phyloP scores from a whole-genome alignment of 2,113 vertebrate genomes.

The Tamias sibiricus region DNA sequence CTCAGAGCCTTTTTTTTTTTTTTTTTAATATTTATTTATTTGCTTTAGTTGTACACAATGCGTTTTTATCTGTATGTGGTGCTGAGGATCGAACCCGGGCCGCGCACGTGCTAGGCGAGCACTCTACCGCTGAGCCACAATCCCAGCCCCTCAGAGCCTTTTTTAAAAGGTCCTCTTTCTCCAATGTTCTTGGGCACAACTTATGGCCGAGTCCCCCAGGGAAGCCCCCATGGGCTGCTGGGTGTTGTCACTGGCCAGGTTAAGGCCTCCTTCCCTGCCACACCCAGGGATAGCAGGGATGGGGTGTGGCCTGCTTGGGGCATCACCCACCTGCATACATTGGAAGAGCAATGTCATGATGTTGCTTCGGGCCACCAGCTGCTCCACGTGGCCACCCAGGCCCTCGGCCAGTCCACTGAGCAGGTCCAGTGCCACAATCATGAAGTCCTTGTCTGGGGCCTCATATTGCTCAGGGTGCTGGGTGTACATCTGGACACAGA shows the following conservation, averaged over 20 bases:
- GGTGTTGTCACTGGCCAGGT: not conserved
- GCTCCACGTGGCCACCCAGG: constrained; percentile 94
- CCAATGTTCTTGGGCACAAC: not conserved
- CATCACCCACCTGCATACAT: constrained; percentile 94
- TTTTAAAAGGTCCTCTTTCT: not conserved
- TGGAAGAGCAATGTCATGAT: constrained; percentile 98
- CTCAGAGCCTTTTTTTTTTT: too few relatives aligned
- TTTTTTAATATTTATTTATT: too few relatives aligned
- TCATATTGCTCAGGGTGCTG: constrained; percentile 98
- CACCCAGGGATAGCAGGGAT: not conserved
- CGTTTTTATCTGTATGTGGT: too few relatives aligned
- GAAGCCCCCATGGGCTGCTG: not conserved
- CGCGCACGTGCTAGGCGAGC: too few relatives aligned
- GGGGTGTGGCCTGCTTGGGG: not conserved
- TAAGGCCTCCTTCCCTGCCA: not conserved
- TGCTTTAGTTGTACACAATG: too few relatives aligned
- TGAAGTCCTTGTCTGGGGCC: constrained; percentile 97
- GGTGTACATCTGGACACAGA: constrained; percentile 92
- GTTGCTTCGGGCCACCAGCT: constrained; percentile 95
- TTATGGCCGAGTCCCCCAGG: not conserved
- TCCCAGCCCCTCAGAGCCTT: not conserved
- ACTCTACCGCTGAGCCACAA: too few relatives aligned
- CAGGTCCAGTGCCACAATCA: constrained; percentile 97
- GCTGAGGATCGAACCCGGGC: too few relatives aligned
- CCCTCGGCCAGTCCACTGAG: constrained; percentile 96